Percentiles rank a stretch among this genome's conserved stretches.
These are phyloP conservation scores for Pararge aegeria DNA, from an alignment of 1,140 invertebrate genomes.

Conservation along the genomic window DNA sequence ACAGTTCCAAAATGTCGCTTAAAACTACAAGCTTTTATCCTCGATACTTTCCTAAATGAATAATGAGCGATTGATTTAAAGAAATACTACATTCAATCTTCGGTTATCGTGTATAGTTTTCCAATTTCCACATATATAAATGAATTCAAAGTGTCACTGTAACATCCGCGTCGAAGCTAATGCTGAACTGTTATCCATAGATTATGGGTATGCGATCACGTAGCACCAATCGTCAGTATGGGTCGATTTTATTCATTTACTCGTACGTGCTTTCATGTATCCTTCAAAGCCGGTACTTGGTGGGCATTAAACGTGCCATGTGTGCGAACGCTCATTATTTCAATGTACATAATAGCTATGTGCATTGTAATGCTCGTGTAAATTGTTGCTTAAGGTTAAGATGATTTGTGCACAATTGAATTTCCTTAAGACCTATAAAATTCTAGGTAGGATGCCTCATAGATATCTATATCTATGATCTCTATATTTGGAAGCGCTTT, in stretches of 20 bases:
- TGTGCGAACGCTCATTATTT: slow-evolving; percentile 38
- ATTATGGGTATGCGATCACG: slow-evolving; percentile 40
- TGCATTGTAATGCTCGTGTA: slow-evolving; percentile 34
- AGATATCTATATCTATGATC: too few relatives aligned
- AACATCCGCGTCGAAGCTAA: slow-evolving; percentile 29
- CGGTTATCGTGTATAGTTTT: not conserved
- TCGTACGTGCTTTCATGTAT: slow-evolving; percentile 43
- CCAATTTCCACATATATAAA: not conserved
- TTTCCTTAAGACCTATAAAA: not conserved
- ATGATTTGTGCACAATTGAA: not conserved
- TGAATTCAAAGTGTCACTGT: slow-evolving; percentile 25
- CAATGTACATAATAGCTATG: slow-evolving; percentile 42
- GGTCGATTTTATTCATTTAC: slow-evolving; percentile 50
- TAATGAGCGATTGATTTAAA: too few relatives aligned
- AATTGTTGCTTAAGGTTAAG: slow-evolving; percentile 38
- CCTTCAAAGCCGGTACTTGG: slow-evolving; percentile 30
- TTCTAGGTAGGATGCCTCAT: too few relatives aligned
- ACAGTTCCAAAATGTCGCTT: too few relatives aligned
- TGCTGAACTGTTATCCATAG: slow-evolving; percentile 33
- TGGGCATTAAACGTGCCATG: slow-evolving; percentile 44
- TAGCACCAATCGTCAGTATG: slow-evolving; percentile 31
- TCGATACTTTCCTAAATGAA: too few relatives aligned
- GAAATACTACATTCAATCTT: not conserved
- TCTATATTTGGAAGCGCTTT: too few relatives aligned
- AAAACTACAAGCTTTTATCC: too few relatives aligned